phyloP scores from a whole-genome alignment of 92 coral and sea anemone species.

The Actinostola sp. region DNA sequence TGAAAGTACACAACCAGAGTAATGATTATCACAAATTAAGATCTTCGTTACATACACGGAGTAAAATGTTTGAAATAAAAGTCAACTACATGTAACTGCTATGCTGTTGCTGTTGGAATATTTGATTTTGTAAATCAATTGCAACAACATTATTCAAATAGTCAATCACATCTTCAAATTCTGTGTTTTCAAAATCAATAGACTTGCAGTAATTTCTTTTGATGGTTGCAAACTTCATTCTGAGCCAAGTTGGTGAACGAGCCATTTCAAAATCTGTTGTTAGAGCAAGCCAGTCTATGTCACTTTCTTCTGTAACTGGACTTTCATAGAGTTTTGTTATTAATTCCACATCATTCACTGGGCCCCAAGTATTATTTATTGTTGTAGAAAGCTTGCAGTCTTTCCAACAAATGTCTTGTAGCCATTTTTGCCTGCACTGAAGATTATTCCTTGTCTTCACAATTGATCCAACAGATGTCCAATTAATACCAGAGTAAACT shows the following conservation, averaged over 20 bases:
- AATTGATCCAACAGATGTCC: slow-evolving; percentile 17
- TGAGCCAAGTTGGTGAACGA: slow-evolving; percentile 16
- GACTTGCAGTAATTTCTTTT: slow-evolving; percentile 7
- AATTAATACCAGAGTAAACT: background rate
- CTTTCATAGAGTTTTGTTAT: slow-evolving; percentile 9
- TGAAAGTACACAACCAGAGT: too few species aligned
- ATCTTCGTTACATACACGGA: too few species aligned
- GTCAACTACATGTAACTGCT: too few species aligned
- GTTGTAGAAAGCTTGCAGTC: background rate
- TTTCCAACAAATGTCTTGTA: background rate
- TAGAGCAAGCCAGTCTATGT: slow-evolving; percentile 14
- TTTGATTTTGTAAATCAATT: too few species aligned
- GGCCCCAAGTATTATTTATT: background rate
- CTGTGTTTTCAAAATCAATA: background rate
- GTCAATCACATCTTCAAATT: too few species aligned
- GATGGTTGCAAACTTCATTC: background rate
- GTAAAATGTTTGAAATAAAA: too few species aligned
- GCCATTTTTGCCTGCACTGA: slow-evolving; percentile 21
- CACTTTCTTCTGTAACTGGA: slow-evolving; percentile 2
- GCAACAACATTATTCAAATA: too few species aligned
- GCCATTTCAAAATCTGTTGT: slow-evolving; percentile 8
- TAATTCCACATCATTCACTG: slow-evolving; percentile 5
- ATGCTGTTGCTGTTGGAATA: too few species aligned
- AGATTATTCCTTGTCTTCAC: slow-evolving; percentile 7
- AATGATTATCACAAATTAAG: too few species aligned